These are phyloP conservation scores for Chloromyia formosa DNA, from an alignment of 2,888 invertebrate species.

Conservation along the genomic window DNA sequence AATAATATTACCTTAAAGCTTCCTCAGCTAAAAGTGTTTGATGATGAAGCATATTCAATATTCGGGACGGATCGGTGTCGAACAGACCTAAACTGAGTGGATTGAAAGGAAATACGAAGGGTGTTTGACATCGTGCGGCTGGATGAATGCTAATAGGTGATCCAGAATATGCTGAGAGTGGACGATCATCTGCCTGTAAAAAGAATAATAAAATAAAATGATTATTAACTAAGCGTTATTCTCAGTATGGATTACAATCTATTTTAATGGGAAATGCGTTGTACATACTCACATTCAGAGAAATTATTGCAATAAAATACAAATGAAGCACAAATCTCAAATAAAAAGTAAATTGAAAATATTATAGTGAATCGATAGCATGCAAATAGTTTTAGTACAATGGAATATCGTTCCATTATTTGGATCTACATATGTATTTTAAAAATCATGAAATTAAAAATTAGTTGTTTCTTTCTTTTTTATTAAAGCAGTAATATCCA, in stretches of 20 bases:
- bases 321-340: neutral
- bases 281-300: too few relatives aligned
- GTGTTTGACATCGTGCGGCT: slow-evolving; percentile 64
- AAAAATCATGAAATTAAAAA: too few relatives aligned
- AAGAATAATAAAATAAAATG: neutral
- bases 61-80: slow-evolving; percentile 66
- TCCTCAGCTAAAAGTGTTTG: slow-evolving; percentile 64
- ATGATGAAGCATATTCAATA: slow-evolving; percentile 67
- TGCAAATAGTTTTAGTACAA: too few relatives aligned
- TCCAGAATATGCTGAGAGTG: slow-evolving; percentile 52
- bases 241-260: too few relatives aligned
- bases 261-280: too few relatives aligned
- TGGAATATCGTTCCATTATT: too few relatives aligned
- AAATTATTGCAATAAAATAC: too few relatives aligned
- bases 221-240: too few relatives aligned
- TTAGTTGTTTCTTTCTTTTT: too few relatives aligned
- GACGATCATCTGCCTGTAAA: slow-evolving; percentile 51
- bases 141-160: slow-evolving; percentile 51
- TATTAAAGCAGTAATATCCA: too few relatives aligned
- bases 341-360: neutral
- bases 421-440: too few relatives aligned
- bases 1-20: slow-evolving; percentile 62
- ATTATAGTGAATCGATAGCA: slow-evolving; percentile 48
- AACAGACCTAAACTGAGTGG: slow-evolving; percentile 64
- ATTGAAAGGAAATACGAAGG: slow-evolving; percentile 69